These are phyloP conservation scores for Vombatus ursinus DNA, from an alignment of 2,113 vertebrate species.

Conservation along the genomic window DNA sequence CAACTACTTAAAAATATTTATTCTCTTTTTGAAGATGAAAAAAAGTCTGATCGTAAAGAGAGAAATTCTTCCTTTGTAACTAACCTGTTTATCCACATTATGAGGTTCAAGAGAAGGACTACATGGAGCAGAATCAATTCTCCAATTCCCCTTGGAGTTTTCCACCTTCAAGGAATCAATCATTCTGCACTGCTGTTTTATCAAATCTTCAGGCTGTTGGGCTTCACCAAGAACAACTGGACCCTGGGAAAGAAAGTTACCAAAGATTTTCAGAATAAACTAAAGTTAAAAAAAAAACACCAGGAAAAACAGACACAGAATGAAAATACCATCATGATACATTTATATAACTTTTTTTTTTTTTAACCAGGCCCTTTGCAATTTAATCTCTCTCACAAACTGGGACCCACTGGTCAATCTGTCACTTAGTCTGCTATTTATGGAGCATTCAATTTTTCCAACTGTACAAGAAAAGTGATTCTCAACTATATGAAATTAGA, in stretches of 20 bases:
- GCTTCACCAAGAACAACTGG: slow-evolving; percentile 63
- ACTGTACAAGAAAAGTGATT: not conserved
- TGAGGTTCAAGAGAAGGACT: slow-evolving; percentile 9
- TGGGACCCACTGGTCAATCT: not conserved
- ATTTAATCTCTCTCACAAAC: not conserved
- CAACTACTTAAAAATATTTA: not conserved
- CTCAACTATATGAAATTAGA: not conserved
- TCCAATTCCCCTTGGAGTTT: not conserved
- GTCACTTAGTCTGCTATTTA: not conserved
- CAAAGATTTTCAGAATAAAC: not conserved
- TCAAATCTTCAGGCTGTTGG: slow-evolving; percentile 34
- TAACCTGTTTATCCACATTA: slow-evolving; percentile 66
- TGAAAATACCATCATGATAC: not conserved
- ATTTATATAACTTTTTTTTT: not conserved
- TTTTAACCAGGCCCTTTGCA: not conserved
- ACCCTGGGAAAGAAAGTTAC: slow-evolving; percentile 45
- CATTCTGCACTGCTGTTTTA: not conserved
- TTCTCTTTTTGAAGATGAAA: not conserved
- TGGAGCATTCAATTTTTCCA: not conserved
- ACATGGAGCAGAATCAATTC: slow-evolving; percentile 5
- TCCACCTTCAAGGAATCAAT: not conserved
- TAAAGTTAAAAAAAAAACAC: not conserved
- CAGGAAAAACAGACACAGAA: not conserved
- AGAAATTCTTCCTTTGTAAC: not conserved
- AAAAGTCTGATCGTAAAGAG: not conserved